phyloP scores from a whole-genome alignment of 2,113 vertebrate genomes.

The Sorex fumeus region DNA sequence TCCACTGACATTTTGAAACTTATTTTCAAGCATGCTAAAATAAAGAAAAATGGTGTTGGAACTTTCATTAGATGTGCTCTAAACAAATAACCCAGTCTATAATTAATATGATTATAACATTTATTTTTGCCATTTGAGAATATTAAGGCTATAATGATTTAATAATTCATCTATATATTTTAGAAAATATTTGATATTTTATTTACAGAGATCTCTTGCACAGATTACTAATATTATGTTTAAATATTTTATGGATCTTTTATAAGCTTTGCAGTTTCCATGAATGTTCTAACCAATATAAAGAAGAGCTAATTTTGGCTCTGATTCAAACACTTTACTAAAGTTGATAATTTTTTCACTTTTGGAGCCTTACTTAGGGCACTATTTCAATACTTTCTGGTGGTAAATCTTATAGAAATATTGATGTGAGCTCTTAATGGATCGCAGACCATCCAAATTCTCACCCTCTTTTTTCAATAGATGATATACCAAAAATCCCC shows the following conservation, averaged over 20 bases:
- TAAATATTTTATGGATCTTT: constrained; percentile 64
- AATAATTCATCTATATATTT: constrained; percentile 60
- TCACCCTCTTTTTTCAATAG: constrained; percentile 17
- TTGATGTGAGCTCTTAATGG: constrained; percentile 20
- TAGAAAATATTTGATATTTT: constrained; percentile 46
- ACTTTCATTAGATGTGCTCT: constrained; percentile 41
- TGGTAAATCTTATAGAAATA: constrained; percentile 67
- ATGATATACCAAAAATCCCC: constrained; percentile 5
- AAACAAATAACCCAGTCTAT: constrained; percentile 56
- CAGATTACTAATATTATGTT: constrained; percentile 16
- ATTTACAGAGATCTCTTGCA: background rate
- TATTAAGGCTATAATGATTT: constrained; percentile 23
- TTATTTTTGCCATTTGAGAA: constrained; percentile 57
- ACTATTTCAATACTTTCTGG: background rate
- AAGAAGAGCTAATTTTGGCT: background rate
- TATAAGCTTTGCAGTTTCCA: constrained; percentile 29
- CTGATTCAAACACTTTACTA: constrained; percentile 27
- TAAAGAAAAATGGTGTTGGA: background rate
- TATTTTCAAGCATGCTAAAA: constrained; percentile 14
- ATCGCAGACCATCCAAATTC: constrained; percentile 26
- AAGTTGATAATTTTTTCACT: constrained; percentile 45
- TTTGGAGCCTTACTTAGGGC: constrained; percentile 35
- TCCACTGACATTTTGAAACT: background rate
- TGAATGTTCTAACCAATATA: constrained; percentile 38
- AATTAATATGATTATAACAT: constrained; percentile 56